Conservation (phyloP, 2,888 invertebrate species). For the Clistopyga incitator region DNA sequence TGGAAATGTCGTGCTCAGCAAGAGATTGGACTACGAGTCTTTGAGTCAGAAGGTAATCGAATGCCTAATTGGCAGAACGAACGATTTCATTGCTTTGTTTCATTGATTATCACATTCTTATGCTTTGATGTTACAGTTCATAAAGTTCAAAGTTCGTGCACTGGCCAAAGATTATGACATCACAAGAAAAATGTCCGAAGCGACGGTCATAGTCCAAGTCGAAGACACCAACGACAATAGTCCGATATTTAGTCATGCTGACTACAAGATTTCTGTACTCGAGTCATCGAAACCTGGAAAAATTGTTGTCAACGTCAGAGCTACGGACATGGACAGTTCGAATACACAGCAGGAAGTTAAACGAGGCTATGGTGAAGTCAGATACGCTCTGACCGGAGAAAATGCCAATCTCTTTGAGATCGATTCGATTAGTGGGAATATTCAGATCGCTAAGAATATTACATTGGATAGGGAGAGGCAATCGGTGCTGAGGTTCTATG, state of each 20-base stretch:
- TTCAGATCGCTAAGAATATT: slow-evolving; percentile 88
- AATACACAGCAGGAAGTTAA: slow-evolving; percentile 85
- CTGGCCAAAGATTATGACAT: slow-evolving; percentile 82
- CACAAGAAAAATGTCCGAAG: slow-evolving; percentile 87
- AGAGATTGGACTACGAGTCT: slow-evolving; percentile 91
- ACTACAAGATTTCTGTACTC: slow-evolving; percentile 89
- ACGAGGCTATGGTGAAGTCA: slow-evolving; percentile 89
- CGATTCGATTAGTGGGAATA: slow-evolving; percentile 88
- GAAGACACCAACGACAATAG: slow-evolving; percentile 92
- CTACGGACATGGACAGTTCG: slow-evolving; percentile 89
- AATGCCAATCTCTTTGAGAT: slow-evolving; percentile 91
- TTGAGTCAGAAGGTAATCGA: slow-evolving; percentile 86
- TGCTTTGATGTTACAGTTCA: slow-evolving; percentile 75
- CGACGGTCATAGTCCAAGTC: slow-evolving; percentile 89
- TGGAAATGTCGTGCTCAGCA: slow-evolving; percentile 91
- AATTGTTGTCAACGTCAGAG: slow-evolving; percentile 88
- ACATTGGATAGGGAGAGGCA: slow-evolving; percentile 91
- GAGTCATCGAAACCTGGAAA: slow-evolving; percentile 90
- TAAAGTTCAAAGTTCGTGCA: slow-evolving; percentile 85
- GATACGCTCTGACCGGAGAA: slow-evolving; percentile 90
- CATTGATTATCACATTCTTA: slow-evolving; percentile 12
- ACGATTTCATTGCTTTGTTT: neutral
- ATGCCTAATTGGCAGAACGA: neutral
- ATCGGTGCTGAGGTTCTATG: slow-evolving; percentile 88
- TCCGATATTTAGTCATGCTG: slow-evolving; percentile 89